Conservation (phyloP, 2,888 invertebrate genomes). For the Spodoptera picta region DNA sequence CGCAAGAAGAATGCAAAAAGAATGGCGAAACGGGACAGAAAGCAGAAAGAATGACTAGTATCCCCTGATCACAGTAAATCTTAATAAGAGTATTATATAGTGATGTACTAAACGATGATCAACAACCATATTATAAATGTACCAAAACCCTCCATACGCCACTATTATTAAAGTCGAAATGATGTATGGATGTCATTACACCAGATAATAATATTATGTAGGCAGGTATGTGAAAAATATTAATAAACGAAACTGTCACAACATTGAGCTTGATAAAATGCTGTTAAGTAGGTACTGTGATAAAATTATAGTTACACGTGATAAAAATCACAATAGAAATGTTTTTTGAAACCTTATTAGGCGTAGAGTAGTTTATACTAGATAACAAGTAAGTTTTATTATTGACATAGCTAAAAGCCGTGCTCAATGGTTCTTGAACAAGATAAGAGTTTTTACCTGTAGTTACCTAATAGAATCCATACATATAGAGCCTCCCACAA, state of each 20-base stretch:
- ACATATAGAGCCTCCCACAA: slow-evolving; percentile 33
- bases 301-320: slow-evolving; percentile 32
- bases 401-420: slow-evolving; percentile 70
- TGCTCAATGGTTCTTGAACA: slow-evolving; percentile 53
- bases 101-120: too few relatives aligned
- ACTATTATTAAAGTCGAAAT: background rate
- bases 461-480: slow-evolving; percentile 40
- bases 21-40: too few relatives aligned
- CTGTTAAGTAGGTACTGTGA: slow-evolving; percentile 19
- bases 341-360: slow-evolving; percentile 30
- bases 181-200: background rate
- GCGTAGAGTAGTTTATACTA: slow-evolving; percentile 24
- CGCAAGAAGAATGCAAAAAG: too few relatives aligned
- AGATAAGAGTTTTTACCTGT: slow-evolving; percentile 62
- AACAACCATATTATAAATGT: too few relatives aligned
- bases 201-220: slow-evolving; percentile 1
- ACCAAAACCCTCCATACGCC: too few relatives aligned
- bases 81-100: too few relatives aligned
- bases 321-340: slow-evolving; percentile 37
- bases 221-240: slow-evolving; percentile 13
- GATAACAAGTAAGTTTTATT: slow-evolving; percentile 42
- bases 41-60: too few relatives aligned
- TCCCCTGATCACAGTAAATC: too few relatives aligned
- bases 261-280: slow-evolving; percentile 27
- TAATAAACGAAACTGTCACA: slow-evolving; percentile 32